Conservation (phyloP, 1,140 invertebrate species). For the Drosophila nikananu region DNA sequence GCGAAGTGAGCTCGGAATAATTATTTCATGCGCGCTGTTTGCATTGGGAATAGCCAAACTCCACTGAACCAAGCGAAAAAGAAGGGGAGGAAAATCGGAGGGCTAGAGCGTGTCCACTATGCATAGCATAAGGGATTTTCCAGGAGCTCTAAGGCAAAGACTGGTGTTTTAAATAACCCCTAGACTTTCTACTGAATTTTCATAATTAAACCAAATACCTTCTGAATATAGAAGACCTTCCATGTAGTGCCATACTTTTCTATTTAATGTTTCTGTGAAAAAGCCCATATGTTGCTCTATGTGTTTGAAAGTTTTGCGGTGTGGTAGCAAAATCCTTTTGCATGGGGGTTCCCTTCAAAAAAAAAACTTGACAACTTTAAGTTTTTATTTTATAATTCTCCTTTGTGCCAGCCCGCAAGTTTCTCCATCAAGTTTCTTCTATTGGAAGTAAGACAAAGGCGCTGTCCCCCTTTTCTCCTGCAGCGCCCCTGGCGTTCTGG, state of each 20-base stretch:
- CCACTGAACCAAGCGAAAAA: conserved; percentile 19
- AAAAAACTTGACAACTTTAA: conserved; percentile 15
- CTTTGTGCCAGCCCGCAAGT: conserved; percentile 22
- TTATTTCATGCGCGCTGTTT: conserved; percentile 80
- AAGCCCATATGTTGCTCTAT: conserved; percentile 1
- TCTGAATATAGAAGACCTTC: background rate
- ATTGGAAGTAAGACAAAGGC: conserved; percentile 14
- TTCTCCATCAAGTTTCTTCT: conserved; percentile 23
- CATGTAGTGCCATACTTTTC: too few relatives aligned
- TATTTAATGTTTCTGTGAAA: background rate
- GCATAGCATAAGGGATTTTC: conserved; percentile 15
- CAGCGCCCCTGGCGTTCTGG: conserved; percentile 27
- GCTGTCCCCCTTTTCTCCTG: background rate
- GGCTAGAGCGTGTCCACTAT: conserved; percentile 20
- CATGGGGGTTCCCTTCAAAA: background rate
- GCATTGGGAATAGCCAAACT: conserved; percentile 72
- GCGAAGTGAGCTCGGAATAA: conserved; percentile 56
- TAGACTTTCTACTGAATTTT: too few relatives aligned
- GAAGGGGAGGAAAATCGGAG: background rate
- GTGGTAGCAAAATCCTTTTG: conserved; percentile 12
- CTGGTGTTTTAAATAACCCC: background rate
- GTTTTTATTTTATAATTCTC: conserved; percentile 27
- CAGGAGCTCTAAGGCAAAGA: too few relatives aligned
- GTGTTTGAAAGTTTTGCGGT: conserved; percentile 32
- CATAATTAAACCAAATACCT: background rate